Conservation (phyloP, 2,888 invertebrate genomes). For the Empis stercorea region DNA sequence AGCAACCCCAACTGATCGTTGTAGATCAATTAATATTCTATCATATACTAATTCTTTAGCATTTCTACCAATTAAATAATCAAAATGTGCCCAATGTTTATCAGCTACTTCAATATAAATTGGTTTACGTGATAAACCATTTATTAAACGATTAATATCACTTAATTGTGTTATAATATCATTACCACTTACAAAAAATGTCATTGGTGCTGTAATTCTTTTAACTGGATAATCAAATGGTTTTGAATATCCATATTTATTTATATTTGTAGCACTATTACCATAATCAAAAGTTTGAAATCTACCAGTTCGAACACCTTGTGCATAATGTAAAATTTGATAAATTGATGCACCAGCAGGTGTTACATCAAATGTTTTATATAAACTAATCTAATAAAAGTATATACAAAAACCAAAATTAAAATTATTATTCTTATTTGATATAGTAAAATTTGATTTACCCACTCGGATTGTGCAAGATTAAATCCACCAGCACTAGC, state of each 20-base stretch:
- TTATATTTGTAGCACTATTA: constrained; percentile 30
- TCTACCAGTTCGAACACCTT: constrained; percentile 36
- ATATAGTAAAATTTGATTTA: background rate
- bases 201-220: constrained; percentile 41
- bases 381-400: background rate
- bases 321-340: constrained; percentile 53
- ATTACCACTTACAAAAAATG: constrained; percentile 44
- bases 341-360: constrained; percentile 51
- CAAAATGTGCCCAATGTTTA: constrained; percentile 44
- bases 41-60: constrained; percentile 42
- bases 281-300: constrained; percentile 43
- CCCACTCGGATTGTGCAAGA: background rate
- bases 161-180: constrained; percentile 42
- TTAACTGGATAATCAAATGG: constrained; percentile 44
- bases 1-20: background rate
- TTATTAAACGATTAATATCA: constrained; percentile 34
- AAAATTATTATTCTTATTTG: too few relatives aligned
- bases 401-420: too few relatives aligned
- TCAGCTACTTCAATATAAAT: constrained; percentile 33
- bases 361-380: constrained; percentile 39
- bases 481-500: background rate
- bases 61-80: constrained; percentile 49
- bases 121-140: constrained; percentile 35
- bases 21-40: background rate
- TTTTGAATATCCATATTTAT: constrained; percentile 34